Percentiles rank a stretch among this genome's conserved stretches.
phyloP scores from a whole-genome alignment of 1,140 invertebrate genomes.

The Pollicipes pollicipes region DNA sequence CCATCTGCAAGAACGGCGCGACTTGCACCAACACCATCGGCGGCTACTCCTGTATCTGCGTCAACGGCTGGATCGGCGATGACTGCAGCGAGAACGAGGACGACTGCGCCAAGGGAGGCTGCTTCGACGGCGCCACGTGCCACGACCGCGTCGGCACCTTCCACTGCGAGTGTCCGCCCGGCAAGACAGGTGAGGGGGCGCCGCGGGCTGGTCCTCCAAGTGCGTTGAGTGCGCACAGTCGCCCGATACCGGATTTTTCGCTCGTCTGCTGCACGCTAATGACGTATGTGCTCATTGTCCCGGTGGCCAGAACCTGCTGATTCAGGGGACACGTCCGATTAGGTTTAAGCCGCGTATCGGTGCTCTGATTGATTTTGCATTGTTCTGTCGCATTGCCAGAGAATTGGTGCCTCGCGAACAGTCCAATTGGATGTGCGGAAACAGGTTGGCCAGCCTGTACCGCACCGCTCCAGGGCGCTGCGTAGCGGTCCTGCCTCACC shows the following conservation, averaged over 20 bases:
- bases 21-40: slow-evolving; percentile 81
- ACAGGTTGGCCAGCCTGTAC: too few species aligned
- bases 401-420: too few species aligned
- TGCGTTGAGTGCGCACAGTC: not conserved
- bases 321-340: too few species aligned
- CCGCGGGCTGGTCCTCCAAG: not conserved
- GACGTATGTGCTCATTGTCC: too few species aligned
- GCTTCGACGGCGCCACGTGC: slow-evolving; percentile 92
- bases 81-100: slow-evolving; percentile 86
- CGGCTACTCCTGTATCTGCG: slow-evolving; percentile 86
- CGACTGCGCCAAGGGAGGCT: slow-evolving; percentile 78
- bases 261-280: too few species aligned
- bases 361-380: too few species aligned
- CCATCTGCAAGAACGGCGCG: slow-evolving; percentile 71
- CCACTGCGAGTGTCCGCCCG: slow-evolving; percentile 82
- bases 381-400: too few species aligned
- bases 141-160: slow-evolving; percentile 86
- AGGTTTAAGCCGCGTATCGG: too few species aligned
- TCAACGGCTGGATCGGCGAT: slow-evolving; percentile 80
- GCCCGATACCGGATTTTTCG: not conserved
- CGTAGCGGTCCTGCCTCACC: too few species aligned
- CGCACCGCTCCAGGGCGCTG: too few species aligned
- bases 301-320: too few species aligned
- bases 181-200: slow-evolving; percentile 60
- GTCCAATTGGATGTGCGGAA: too few species aligned